phyloP scores from a whole-genome alignment of 2,113 vertebrate genomes.

The Dendropsophus ebraccatus region DNA sequence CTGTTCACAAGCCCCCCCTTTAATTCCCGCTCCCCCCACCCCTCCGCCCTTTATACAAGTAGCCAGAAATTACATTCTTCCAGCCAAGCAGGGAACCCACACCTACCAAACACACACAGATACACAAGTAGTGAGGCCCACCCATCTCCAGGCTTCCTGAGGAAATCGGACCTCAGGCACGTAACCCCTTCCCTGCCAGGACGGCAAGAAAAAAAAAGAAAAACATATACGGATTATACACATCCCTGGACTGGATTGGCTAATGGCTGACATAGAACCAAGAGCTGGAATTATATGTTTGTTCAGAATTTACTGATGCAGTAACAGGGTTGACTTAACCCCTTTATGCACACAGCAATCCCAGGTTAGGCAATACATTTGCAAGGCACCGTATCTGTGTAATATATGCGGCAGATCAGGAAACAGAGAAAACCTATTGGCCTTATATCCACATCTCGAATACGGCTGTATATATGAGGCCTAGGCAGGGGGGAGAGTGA shows the following conservation, averaged over 20 bases:
- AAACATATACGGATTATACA: background rate
- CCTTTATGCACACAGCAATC: no score
- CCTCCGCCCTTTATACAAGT: constrained; percentile 66
- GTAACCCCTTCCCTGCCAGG: constrained; percentile 9
- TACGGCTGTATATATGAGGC: no score
- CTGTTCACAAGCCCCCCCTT: constrained; percentile 63
- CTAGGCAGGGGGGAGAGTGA: no score
- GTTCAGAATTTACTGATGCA: no score
- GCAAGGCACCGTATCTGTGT: no score
- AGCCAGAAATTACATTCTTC: constrained; percentile 60
- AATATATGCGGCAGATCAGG: no score
- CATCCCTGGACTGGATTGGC: background rate
- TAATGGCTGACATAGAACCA: no score
- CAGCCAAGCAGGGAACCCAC: constrained; percentile 33
- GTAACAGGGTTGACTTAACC: no score
- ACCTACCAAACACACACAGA: constrained; percentile 41
- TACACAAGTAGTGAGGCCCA: constrained; percentile 19
- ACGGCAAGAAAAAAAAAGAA: background rate
- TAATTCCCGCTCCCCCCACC: background rate
- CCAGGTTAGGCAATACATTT: no score
- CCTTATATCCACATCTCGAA: no score
- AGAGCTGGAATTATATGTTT: no score
- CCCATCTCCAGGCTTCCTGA: constrained; percentile 51
- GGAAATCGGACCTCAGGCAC: constrained; percentile 25
- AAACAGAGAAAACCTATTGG: no score